Evolutionary conservation across 2,113 vertebrate genomes (phyloP).

Genomic region (Aleadryas rufinucha): DNA sequence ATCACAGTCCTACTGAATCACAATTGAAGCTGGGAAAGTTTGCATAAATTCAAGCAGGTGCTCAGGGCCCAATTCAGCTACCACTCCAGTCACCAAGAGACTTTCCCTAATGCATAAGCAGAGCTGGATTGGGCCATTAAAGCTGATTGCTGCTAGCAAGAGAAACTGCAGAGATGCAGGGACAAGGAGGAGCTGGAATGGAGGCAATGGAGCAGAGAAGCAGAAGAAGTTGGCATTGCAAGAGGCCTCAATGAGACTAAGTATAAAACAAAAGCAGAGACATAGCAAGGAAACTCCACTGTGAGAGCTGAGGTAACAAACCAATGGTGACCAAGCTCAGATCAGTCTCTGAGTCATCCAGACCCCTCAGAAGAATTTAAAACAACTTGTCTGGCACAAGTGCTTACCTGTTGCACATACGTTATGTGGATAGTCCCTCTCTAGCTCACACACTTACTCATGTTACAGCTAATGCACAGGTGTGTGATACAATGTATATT

Average conservation of each 20-base stretch:
- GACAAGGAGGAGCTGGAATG: background rate
- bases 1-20: background rate
- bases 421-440: conserved; percentile 57
- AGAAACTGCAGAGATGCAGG: background rate
- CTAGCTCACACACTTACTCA: conserved; percentile 69
- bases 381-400: conserved; percentile 61
- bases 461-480: background rate
- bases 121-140: background rate
- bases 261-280: conserved; percentile 25
- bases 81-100: background rate
- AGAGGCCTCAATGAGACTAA: background rate
- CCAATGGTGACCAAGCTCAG: background rate
- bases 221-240: conserved; percentile 12
- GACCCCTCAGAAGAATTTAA: conserved; percentile 33
- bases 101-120: background rate
- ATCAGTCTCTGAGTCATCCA: background rate
- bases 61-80: conserved; percentile 21
- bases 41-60: background rate
- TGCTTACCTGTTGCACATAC: conserved; percentile 58
- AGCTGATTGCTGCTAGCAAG: background rate
- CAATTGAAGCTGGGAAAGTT: background rate
- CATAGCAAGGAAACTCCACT: background rate
- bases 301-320: background rate
- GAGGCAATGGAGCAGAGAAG: conserved; percentile 19
- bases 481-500: background rate